Conservation (phyloP, 2,113 vertebrate genomes). For the Neoarius graeffei region DNA sequence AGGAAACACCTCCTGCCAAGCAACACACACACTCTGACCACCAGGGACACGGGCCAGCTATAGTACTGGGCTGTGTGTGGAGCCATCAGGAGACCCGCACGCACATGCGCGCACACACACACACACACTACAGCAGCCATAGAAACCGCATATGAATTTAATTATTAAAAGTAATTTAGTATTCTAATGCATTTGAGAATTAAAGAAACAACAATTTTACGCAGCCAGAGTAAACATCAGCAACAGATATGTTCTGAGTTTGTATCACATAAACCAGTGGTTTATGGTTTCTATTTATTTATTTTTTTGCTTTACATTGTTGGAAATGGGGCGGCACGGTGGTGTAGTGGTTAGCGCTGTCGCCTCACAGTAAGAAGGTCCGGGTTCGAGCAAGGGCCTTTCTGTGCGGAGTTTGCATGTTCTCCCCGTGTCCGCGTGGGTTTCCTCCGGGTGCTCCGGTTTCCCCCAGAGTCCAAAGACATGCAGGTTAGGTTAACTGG, state of each 20-base stretch:
- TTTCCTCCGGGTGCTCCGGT: too few species aligned
- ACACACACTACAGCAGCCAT: background rate
- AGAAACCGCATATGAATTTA: background rate
- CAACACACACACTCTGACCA: conserved; percentile 54
- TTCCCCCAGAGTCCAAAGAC: too few species aligned
- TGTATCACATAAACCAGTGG: background rate
- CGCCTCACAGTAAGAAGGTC: too few species aligned
- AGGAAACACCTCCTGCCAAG: conserved; percentile 54
- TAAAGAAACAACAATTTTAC: background rate
- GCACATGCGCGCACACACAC: background rate
- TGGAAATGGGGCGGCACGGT: too few species aligned
- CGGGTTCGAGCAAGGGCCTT: too few species aligned
- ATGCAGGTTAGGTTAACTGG: too few species aligned
- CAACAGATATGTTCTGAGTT: too few species aligned
- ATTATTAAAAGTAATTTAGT: background rate
- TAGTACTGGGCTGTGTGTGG: background rate
- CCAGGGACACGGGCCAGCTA: conserved; percentile 34
- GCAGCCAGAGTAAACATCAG: background rate
- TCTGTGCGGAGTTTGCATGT: too few species aligned
- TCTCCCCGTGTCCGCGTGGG: too few species aligned
- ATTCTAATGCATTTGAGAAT: background rate
- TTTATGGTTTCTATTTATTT: background rate
- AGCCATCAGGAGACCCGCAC: background rate
- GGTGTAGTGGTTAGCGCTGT: too few species aligned
- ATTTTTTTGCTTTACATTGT: background rate